Evolutionary conservation across 2,113 vertebrate genomes (phyloP).

Genomic region (Hemibagrus wyckioides): DNA sequence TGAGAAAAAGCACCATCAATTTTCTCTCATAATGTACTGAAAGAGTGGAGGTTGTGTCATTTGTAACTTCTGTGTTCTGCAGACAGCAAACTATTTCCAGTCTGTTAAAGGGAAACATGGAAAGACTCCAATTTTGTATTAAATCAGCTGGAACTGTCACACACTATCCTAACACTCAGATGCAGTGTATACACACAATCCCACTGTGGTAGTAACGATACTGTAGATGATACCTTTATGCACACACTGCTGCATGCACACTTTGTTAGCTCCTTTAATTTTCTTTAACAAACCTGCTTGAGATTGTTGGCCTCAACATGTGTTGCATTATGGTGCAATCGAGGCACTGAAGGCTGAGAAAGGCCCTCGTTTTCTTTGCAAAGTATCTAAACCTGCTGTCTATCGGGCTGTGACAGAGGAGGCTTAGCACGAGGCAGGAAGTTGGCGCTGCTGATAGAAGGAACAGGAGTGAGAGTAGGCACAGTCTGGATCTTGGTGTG

Average conservation of each 20-base stretch:
- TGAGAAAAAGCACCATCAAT: not conserved
- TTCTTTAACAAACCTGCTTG: conserved; percentile 22
- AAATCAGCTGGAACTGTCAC: not conserved
- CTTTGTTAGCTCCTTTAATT: conserved; percentile 12
- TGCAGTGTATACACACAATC: not conserved
- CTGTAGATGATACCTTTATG: not conserved
- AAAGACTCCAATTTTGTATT: not conserved
- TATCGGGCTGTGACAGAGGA: not conserved
- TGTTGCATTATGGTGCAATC: conserved; percentile 17
- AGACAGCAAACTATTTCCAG: not conserved
- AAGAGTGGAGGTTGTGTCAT: not conserved
- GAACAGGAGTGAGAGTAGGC: conserved; percentile 30
- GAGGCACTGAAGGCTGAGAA: conserved; percentile 16
- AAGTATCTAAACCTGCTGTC: conserved; percentile 22
- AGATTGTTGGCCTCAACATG: not conserved
- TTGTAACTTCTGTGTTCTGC: not conserved
- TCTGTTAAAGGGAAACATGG: not conserved
- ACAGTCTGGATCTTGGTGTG: conserved; percentile 22
- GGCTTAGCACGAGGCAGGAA: conserved; percentile 53
- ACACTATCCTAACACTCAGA: not conserved
- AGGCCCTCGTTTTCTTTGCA: conserved; percentile 5
- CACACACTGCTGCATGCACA: not conserved
- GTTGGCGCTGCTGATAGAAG: conserved; percentile 49
- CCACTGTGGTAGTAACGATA: not conserved
- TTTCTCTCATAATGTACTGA: not conserved